Base-by-base conservation (phyloP, 2,888 invertebrate species). In the Cheilosia vernalis region DNA sequence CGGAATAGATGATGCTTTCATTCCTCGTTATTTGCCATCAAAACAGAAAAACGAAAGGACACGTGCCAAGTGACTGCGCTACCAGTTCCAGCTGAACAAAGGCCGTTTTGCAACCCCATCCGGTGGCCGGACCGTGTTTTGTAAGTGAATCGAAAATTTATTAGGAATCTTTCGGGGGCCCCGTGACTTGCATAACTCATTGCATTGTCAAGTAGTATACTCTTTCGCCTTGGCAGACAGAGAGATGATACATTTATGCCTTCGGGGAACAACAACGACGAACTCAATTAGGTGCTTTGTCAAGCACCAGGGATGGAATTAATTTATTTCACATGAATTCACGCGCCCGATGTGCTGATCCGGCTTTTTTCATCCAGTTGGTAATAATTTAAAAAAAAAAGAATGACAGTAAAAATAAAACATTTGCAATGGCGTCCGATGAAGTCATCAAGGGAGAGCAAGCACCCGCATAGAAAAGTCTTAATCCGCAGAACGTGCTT, bases 131-230 rank as follows among this genome's bases (percentile, higher is more conserved):
- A 53, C 51, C 42, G 63, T 33, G 19, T 19, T 61, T 63, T 55
- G 85, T 81, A 72, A 85, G 81, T 81, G 81, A 81, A 85, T 85
- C 61, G 85, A 73, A 81, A 85, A 81, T 76, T 85, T 77, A 77
- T 77, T 85, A 67, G 72, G 63, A 81, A 70, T 58, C 58, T 66
- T 80, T 76, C 70, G 66, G 69, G 72, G 69, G 63, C 47, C 70
- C 70, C 85, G 85, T 85, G 85, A 85, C 85, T 81, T 85, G 85
- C 80, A 85, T 85, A 81, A 80, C 81, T 85, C 85, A 85, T 77
- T 85, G 85, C 85, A 85, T 76, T 85, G 81, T 81, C 76, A 79
- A 81, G 66, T 76, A 51, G 40, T 73, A 10, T 15, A 4, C 44
- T 51, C 24, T 33, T 24, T 56, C 40, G 42, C 37, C 30, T 30